Conservation (phyloP, 1,140 invertebrate genomes). For the Pseudomyrmex sp. region DNA sequence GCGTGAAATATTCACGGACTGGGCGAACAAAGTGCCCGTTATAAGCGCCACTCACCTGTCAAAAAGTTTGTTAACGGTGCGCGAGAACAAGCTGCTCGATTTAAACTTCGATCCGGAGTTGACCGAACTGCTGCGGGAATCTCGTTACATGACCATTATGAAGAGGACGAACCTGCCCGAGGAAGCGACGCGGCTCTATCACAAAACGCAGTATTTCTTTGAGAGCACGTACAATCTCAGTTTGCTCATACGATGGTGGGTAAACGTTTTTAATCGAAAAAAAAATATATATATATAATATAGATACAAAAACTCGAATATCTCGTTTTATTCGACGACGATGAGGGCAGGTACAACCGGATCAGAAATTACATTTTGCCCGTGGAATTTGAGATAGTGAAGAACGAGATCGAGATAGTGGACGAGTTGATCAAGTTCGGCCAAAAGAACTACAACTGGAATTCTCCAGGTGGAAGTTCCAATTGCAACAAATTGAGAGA, state of each 20-base stretch:
- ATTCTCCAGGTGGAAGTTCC: slow-evolving; percentile 84
- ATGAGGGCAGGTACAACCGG: slow-evolving; percentile 86
- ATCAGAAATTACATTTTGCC: slow-evolving; percentile 84
- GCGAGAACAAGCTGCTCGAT: slow-evolving; percentile 62
- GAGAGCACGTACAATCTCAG: slow-evolving; percentile 74
- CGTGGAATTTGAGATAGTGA: slow-evolving; percentile 87
- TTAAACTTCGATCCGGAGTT: slow-evolving; percentile 76
- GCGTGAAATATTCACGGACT: slow-evolving; percentile 74
- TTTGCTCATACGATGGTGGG: slow-evolving; percentile 74
- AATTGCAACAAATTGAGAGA: slow-evolving; percentile 59
- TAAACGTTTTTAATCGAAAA: slow-evolving; percentile 43
- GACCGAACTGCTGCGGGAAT: slow-evolving; percentile 86
- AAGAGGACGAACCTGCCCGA: slow-evolving; percentile 86
- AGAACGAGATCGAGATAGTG: slow-evolving; percentile 86
- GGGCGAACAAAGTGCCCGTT: slow-evolving; percentile 69
- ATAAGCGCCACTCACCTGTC: slow-evolving; percentile 67
- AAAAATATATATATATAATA: not conserved
- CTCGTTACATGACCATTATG: slow-evolving; percentile 88
- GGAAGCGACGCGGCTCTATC: slow-evolving; percentile 86
- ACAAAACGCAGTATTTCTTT: slow-evolving; percentile 72
- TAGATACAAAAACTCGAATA: not conserved
- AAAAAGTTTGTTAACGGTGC: slow-evolving; percentile 71
- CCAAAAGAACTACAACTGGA: slow-evolving; percentile 87
- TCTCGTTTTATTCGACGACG: not conserved
- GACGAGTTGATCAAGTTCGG: slow-evolving; percentile 86